Percentiles rank a stretch among this genome's conserved stretches.
These are phyloP conservation scores for Bellardia pandia DNA, from an alignment of 2,888 invertebrate genomes.

Conservation along the genomic window DNA sequence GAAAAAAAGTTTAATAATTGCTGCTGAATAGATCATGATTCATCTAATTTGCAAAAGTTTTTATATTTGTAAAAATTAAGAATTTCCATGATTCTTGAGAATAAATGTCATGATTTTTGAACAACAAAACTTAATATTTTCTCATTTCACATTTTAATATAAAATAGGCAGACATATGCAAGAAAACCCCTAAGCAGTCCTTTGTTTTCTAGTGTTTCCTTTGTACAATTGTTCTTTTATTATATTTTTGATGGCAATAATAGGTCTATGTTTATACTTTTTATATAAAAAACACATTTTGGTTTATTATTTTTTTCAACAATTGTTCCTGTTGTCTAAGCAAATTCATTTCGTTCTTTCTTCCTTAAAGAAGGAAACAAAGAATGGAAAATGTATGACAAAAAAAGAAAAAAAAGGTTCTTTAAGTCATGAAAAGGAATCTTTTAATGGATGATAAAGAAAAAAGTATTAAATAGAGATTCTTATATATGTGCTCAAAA, in stretches of 20 bases:
- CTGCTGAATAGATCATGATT: no score
- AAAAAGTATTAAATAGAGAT: slow-evolving; percentile 19
- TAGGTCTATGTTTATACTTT: background rate
- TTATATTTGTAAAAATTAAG: no score
- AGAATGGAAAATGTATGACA: background rate
- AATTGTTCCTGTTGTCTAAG: slow-evolving; percentile 34
- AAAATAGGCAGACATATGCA: no score
- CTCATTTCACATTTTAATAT: no score
- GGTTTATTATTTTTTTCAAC: background rate
- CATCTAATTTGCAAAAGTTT: no score
- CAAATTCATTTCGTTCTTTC: background rate
- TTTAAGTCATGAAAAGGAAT: background rate
- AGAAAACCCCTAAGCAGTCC: background rate
- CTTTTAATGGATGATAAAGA: background rate
- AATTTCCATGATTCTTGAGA: no score
- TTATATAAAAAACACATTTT: background rate
- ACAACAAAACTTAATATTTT: no score
- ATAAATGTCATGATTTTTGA: no score
- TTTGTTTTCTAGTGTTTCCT: slow-evolving; percentile 25
- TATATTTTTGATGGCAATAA: slow-evolving; percentile 20
- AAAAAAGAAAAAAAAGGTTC: background rate
- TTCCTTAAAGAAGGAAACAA: background rate
- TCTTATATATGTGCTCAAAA: background rate
- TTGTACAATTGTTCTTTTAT: slow-evolving; percentile 27
- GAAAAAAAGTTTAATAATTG: no score